phyloP scores from a whole-genome alignment of 2,113 vertebrate genomes.

The Fulica atra region DNA sequence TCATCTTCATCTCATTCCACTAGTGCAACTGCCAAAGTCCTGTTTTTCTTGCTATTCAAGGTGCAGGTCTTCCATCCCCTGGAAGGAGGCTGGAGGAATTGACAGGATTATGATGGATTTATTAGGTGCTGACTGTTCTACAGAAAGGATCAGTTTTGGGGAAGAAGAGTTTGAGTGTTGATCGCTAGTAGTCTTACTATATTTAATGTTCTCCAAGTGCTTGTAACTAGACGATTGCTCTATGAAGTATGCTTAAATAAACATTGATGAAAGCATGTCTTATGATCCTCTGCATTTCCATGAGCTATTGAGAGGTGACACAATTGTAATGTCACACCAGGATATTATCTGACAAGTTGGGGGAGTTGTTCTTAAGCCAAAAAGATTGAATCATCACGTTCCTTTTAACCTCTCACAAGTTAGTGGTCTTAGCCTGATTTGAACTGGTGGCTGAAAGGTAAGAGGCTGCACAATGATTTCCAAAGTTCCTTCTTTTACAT shows the following conservation, averaged over 20 bases:
- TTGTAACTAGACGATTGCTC: background rate
- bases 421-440: background rate
- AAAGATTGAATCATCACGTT: conserved; percentile 42
- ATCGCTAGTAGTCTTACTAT: background rate
- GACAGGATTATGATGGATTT: background rate
- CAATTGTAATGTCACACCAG: conserved; percentile 41
- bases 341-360: conserved; percentile 14
- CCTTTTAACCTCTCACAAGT: conserved; percentile 45
- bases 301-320: conserved; percentile 36
- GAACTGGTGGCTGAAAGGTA: background rate
- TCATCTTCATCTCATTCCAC: background rate
- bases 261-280: background rate
- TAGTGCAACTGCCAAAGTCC: background rate
- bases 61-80: background rate
- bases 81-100: background rate
- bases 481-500: background rate
- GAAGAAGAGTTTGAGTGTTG: background rate
- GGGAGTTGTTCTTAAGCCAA: conserved; percentile 15
- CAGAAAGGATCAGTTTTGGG: background rate
- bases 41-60: background rate
- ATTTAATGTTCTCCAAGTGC: background rate
- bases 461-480: background rate
- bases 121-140: background rate
- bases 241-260: conserved; percentile 8
- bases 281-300: conserved; percentile 24